Percentiles rank a stretch among this genome's conserved stretches.
phyloP scores from a whole-genome alignment of 2,113 vertebrate genomes.

The Lathamus discolor region DNA sequence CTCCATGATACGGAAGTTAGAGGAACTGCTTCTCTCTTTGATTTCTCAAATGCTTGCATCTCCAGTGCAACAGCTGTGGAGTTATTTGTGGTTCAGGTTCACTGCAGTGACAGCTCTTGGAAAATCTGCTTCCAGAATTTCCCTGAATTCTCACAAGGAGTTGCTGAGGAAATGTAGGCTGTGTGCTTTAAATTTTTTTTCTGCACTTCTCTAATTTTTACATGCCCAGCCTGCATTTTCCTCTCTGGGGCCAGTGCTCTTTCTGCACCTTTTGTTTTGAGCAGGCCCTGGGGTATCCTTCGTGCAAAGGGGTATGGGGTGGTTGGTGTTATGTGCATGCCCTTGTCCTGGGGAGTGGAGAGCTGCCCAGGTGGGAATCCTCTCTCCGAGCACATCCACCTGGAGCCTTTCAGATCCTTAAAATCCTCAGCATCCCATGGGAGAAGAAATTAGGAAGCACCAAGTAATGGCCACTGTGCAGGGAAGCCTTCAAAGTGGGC shows the following conservation, averaged over 20 bases:
- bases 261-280: not conserved
- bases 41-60: not conserved
- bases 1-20: not conserved
- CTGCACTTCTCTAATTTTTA: not conserved
- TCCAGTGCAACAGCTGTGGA: slow-evolving; percentile 7
- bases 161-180: not conserved
- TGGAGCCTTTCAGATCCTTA: not conserved
- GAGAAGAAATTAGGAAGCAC: not conserved
- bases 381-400: not conserved
- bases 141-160: not conserved
- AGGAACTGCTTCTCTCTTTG: not conserved
- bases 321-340: not conserved
- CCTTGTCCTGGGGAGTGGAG: not conserved
- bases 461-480: not conserved
- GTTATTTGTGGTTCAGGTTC: slow-evolving; percentile 44
- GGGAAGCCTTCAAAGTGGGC: not conserved
- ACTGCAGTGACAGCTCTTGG: not conserved
- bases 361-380: not conserved
- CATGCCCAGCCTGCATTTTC: not conserved
- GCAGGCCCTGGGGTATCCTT: not conserved
- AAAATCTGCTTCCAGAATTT: not conserved
- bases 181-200: accelerated
- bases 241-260: not conserved
- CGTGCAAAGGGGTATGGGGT: accelerated
- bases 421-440: not conserved